Conservation (phyloP, 2,113 vertebrate genomes). For the Tetrao urogallus region DNA sequence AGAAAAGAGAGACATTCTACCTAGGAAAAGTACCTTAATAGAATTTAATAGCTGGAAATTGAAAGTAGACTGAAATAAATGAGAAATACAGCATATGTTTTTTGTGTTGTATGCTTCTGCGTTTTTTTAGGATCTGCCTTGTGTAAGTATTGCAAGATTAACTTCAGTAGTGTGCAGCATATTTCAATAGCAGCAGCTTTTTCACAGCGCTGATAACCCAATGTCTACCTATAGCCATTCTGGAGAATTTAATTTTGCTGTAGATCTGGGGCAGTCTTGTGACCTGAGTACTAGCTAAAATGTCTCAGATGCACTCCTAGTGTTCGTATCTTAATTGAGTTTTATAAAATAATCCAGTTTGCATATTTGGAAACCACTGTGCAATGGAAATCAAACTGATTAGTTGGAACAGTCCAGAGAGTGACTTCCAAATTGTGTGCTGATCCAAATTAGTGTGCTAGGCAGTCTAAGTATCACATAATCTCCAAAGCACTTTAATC, state of each 20-base stretch:
- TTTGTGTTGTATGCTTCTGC: background rate
- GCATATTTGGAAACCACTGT: background rate
- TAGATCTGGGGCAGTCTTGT: background rate
- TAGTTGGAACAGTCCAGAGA: background rate
- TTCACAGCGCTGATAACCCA: fast-evolving
- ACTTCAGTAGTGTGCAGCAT: background rate
- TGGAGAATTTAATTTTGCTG: background rate
- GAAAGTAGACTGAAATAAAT: background rate
- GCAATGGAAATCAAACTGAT: background rate
- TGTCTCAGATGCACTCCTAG: background rate
- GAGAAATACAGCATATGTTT: background rate
- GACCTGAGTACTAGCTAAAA: background rate
- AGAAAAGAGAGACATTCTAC: background rate
- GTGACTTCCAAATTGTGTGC: background rate
- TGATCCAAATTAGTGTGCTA: background rate
- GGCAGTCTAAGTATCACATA: background rate
- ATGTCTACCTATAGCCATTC: background rate
- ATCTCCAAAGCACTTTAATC: background rate
- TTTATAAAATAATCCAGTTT: background rate
- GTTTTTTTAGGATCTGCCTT: background rate
- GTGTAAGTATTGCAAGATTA: background rate
- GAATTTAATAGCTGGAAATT: background rate
- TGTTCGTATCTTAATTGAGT: background rate
- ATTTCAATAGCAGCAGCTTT: background rate
- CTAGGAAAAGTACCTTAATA: fast-evolving